Evolutionary conservation across 2,888 invertebrate genomes (phyloP).

Genomic region (Drosophila acutilabella): DNA sequence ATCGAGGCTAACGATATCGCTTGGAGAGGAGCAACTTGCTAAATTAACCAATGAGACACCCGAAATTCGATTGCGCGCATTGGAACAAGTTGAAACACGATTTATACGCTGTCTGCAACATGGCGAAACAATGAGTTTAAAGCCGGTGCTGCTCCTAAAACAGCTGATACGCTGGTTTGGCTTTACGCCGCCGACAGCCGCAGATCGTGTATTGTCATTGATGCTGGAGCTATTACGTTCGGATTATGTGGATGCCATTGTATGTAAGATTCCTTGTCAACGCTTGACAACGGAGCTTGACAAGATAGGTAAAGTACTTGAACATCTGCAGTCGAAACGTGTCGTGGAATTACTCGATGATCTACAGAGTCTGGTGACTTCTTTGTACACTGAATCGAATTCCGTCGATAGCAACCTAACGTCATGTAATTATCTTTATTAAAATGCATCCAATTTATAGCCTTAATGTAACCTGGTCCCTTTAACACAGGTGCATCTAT

Average conservation of each 20-base stretch:
- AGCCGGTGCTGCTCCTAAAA: conserved; percentile 79
- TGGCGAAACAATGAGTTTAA: conserved; percentile 73
- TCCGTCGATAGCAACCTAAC: not conserved
- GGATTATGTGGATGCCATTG: conserved; percentile 60
- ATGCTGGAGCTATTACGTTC: conserved; percentile 79
- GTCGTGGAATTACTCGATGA: conserved; percentile 59
- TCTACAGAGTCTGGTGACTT: conserved; percentile 41
- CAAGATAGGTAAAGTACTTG: conserved; percentile 75
- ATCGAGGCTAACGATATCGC: conserved; percentile 5
- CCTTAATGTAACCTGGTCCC: not conserved
- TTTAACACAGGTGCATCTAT: conserved; percentile 17
- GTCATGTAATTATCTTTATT: conserved; percentile 20
- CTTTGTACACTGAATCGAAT: conserved; percentile 6
- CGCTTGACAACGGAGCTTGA: conserved; percentile 75
- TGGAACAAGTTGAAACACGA: conserved; percentile 81
- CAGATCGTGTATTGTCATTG: conserved; percentile 77
- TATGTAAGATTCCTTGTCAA: conserved; percentile 68
- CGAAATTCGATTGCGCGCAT: conserved; percentile 82
- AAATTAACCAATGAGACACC: conserved; percentile 80
- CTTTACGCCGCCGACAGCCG: conserved; percentile 66
- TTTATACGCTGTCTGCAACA: conserved; percentile 74
- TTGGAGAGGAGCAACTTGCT: conserved; percentile 63
- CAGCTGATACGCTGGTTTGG: conserved; percentile 84
- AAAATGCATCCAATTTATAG: too few relatives aligned
- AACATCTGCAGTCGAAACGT: conserved; percentile 1